Percentiles rank a stretch among this genome's conserved stretches.
Evolutionary conservation across 2,888 invertebrate species (phyloP).

Genomic region (Oxystoma pomonae): DNA sequence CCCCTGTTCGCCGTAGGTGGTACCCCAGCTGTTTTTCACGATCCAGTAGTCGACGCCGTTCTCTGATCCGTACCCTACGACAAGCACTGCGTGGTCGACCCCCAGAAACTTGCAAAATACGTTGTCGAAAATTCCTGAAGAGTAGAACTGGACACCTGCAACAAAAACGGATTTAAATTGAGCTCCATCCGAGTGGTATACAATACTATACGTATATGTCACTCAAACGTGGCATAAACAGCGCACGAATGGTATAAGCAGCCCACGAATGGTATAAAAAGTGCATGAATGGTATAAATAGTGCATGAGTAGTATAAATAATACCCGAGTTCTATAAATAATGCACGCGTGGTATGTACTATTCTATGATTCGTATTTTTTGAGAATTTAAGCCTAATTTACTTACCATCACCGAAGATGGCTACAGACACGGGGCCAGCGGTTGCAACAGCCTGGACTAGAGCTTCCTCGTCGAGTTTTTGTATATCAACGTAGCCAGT

Average conservation of each 20-base stretch:
- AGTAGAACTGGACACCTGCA: constrained; percentile 85
- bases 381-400: no score
- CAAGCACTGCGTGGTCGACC: constrained; percentile 78
- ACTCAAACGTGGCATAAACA: no score
- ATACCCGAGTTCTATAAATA: no score
- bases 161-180: no score
- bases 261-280: no score
- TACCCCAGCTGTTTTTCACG: constrained; percentile 65
- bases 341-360: no score
- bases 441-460: constrained; percentile 68
- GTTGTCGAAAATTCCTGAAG: constrained; percentile 72
- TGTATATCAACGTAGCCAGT: constrained; percentile 63
- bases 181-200: no score
- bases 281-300: no score
- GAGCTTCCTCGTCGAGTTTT: constrained; percentile 63
- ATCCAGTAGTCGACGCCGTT: constrained; percentile 57
- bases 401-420: background rate
- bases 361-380: no score
- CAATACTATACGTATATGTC: no score
- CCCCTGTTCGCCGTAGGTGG: constrained; percentile 39
- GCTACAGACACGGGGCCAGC: background rate
- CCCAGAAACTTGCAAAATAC: constrained; percentile 57
- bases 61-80: constrained; percentile 67
- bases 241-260: no score
- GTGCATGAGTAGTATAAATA: no score